Evolutionary conservation across 2,113 vertebrate genomes (phyloP).

Genomic region (Daboia siamensis): DNA sequence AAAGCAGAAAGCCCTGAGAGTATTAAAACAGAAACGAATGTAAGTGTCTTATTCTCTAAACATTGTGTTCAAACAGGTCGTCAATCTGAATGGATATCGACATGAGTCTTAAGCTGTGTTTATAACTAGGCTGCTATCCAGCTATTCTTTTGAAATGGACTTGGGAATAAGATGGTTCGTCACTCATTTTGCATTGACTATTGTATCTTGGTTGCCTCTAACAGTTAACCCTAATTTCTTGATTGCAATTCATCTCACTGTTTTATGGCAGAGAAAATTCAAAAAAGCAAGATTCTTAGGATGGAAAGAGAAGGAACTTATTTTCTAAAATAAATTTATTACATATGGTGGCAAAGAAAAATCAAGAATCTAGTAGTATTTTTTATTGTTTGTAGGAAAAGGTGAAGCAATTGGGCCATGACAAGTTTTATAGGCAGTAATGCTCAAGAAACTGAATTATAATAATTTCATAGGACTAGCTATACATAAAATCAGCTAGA

Average conservation of each 20-base stretch:
- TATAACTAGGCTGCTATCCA: not conserved
- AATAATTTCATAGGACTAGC: not conserved
- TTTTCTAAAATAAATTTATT: not conserved
- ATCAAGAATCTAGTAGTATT: not conserved
- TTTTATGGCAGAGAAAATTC: not conserved
- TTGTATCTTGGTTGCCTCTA: not conserved
- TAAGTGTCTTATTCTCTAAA: conserved; percentile 72
- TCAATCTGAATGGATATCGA: rapidly evolving
- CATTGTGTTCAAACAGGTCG: not conserved
- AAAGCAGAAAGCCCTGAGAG: conserved; percentile 95
- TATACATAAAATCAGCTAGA: not conserved
- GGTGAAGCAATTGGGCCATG: no score
- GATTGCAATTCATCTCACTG: not conserved
- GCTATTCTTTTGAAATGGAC: not conserved
- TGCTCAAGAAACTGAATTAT: not conserved
- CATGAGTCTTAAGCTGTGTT: not conserved
- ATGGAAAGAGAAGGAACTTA: not conserved
- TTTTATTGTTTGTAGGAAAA: not conserved
- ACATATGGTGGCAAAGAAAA: not conserved
- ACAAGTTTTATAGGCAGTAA: not conserved
- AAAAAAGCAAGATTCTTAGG: not conserved
- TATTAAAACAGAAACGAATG: conserved; percentile 97
- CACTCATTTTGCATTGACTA: not conserved
- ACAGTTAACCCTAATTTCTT: not conserved
- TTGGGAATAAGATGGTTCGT: not conserved